A percentile compares a stretch with the other conserved stretches of the same genome.
phyloP scores from a whole-genome alignment of 2,888 invertebrate species.

The Melinopterus prodromus region DNA sequence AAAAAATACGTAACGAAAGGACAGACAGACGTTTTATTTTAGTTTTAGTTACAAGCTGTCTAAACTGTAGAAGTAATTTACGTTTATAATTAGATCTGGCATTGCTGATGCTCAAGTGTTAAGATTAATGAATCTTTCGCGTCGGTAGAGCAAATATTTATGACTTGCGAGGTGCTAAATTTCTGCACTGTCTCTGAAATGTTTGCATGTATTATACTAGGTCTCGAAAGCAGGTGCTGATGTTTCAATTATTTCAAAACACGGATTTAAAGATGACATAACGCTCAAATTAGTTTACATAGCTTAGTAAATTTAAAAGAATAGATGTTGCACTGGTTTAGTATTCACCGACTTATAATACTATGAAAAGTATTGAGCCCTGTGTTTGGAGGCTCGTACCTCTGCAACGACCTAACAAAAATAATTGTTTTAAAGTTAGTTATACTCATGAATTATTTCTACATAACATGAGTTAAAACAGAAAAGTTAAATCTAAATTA shows the following conservation, averaged over 20 bases:
- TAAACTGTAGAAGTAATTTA: background rate
- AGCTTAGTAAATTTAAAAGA: background rate
- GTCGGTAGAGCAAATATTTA: background rate
- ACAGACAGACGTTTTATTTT: background rate
- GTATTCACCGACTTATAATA: background rate
- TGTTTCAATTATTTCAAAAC: background rate
- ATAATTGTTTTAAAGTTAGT: too few species aligned
- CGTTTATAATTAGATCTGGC: background rate
- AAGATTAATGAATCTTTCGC: background rate
- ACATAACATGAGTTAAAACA: too few species aligned
- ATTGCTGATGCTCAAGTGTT: background rate
- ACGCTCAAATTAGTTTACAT: background rate
- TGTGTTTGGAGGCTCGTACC: too few species aligned
- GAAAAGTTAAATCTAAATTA: too few species aligned
- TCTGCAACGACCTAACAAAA: too few species aligned
- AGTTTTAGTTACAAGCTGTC: background rate
- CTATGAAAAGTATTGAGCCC: too few species aligned
- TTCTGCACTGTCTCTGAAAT: background rate
- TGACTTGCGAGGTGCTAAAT: background rate
- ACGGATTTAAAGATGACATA: background rate
- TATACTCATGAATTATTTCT: too few species aligned
- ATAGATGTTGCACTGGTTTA: background rate
- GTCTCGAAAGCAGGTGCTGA: background rate
- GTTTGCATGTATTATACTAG: background rate
- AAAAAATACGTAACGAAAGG: background rate